phyloP scores from a whole-genome alignment of 2,113 vertebrate species.

The Larimichthys polyactis region DNA sequence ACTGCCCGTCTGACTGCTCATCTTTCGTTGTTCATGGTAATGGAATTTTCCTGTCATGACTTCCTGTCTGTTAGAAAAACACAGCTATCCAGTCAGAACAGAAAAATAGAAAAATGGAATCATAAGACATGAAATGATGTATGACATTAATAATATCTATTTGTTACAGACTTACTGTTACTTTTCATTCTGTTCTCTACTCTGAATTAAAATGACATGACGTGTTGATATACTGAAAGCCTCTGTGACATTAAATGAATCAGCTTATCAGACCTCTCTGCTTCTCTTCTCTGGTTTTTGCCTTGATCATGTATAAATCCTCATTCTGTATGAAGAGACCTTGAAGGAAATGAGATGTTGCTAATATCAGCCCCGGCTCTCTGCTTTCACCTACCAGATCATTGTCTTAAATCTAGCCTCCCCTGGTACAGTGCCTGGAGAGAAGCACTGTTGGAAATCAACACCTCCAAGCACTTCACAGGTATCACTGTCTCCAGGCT shows the following conservation, averaged over 20 bases:
- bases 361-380: slow-evolving; percentile 63
- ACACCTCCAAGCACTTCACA: slow-evolving; percentile 90
- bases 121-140: too few species aligned
- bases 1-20: too few species aligned
- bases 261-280: background rate
- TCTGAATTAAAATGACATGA: too few species aligned
- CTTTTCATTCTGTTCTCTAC: too few species aligned
- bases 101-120: too few species aligned
- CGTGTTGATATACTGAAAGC: background rate
- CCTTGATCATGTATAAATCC: slow-evolving; percentile 13
- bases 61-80: too few species aligned
- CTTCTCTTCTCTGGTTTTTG: background rate
- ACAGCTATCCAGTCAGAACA: too few species aligned
- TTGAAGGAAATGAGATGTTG: slow-evolving; percentile 15
- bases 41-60: too few species aligned
- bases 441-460: slow-evolving; percentile 91
- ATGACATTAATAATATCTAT: too few species aligned
- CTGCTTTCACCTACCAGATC: slow-evolving; percentile 87
- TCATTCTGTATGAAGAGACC: background rate
- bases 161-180: too few species aligned
- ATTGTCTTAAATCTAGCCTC: slow-evolving; percentile 92
- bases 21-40: too few species aligned
- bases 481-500: slow-evolving; percentile 82
- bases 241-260: background rate
- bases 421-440: slow-evolving; percentile 94